A percentile compares a stretch with the other conserved stretches of the same genome.
These are phyloP conservation scores for Miniopterus natalensis DNA, from an alignment of 2,113 vertebrate genomes.

Conservation along the genomic window DNA sequence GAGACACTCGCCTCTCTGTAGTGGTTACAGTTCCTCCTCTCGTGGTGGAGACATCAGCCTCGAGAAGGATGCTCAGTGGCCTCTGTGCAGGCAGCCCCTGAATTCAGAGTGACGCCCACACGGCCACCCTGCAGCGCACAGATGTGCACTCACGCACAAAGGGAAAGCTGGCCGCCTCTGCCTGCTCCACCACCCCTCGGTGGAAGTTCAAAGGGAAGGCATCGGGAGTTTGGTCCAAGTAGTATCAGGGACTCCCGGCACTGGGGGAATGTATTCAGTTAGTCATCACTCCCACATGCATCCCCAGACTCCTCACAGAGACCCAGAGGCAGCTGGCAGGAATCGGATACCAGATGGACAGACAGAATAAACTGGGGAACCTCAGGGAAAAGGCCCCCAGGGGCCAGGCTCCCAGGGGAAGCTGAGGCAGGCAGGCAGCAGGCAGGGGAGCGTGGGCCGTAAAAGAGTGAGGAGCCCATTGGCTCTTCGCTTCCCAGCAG, in stretches of 20 bases:
- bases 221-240: accelerated
- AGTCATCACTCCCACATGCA: accelerated
- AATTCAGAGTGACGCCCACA: background rate
- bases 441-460: accelerated
- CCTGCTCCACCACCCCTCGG: accelerated
- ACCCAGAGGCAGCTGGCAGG: background rate
- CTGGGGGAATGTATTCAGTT: background rate
- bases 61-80: background rate
- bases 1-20: accelerated
- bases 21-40: accelerated
- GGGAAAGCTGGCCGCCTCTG: too few species aligned
- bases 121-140: background rate
- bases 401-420: background rate
- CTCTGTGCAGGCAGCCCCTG: background rate
- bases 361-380: background rate
- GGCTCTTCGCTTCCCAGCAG: background rate
- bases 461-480: accelerated
- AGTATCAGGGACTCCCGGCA: background rate
- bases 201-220: conserved; percentile 15
- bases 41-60: accelerated
- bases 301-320: background rate
- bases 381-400: background rate
- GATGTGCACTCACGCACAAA: background rate
- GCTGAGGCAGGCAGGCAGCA: background rate
- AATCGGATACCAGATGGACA: background rate